phyloP scores from a whole-genome alignment of 2,113 vertebrate species.

The Halichoeres trimaculatus region DNA sequence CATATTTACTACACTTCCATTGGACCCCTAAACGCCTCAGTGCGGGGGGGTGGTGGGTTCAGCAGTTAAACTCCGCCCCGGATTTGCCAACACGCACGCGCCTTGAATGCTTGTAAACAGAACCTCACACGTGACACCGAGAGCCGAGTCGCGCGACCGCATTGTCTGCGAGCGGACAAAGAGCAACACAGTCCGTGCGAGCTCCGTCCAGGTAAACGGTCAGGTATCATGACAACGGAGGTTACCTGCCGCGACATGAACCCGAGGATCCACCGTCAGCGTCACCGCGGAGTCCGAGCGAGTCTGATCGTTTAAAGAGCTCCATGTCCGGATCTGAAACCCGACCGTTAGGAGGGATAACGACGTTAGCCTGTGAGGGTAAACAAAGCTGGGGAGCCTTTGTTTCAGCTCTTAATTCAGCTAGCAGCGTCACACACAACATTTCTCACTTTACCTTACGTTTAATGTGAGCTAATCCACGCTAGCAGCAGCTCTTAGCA shows the following conservation, averaged over 20 bases:
- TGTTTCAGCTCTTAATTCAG: conserved; percentile 37
- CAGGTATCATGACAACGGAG: conserved; percentile 64
- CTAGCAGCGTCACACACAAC: background rate
- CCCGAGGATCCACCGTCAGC: background rate
- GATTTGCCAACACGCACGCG: conserved; percentile 74
- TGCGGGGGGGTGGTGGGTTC: background rate
- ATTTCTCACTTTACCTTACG: background rate
- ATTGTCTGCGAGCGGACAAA: conserved; percentile 81
- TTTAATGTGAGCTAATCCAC: conserved; percentile 2
- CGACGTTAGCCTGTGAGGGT: too few relatives aligned
- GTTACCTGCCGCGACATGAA: conserved; percentile 1
- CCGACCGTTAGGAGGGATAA: conserved; percentile 23
- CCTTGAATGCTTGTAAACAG: conserved; percentile 89
- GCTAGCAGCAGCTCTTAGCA: conserved; percentile 51
- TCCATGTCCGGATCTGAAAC: conserved; percentile 32
- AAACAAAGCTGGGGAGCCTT: conserved; percentile 59
- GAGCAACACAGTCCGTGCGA: conserved; percentile 33
- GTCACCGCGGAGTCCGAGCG: background rate
- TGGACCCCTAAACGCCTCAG: background rate
- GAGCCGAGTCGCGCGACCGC: conserved; percentile 63
- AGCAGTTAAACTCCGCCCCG: conserved; percentile 67
- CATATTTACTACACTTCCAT: background rate
- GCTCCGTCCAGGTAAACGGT: conserved; percentile 46
- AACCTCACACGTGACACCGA: conserved; percentile 86
- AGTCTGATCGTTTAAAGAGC: conserved; percentile 27